Conservation (phyloP, 2,888 invertebrate genomes). For the Automeris io region DNA sequence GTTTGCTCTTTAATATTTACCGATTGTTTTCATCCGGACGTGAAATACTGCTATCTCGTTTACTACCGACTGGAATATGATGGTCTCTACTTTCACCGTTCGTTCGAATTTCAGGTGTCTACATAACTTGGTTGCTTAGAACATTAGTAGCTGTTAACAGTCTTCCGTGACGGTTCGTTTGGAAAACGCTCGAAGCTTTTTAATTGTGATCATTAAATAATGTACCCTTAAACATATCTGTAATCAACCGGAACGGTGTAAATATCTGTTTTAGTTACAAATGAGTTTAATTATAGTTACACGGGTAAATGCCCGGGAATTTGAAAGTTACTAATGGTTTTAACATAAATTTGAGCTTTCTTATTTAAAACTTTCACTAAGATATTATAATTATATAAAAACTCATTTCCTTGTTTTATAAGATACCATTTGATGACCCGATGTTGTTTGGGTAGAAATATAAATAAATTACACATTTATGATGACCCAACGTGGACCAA, state of each 20-base stretch:
- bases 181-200: slow-evolving; percentile 39
- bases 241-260: slow-evolving; percentile 6
- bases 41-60: slow-evolving; percentile 37
- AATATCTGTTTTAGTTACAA: slow-evolving; percentile 1
- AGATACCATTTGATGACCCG: too few relatives aligned
- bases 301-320: too few relatives aligned
- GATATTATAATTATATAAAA: too few relatives aligned
- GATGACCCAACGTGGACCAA: too few relatives aligned
- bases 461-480: too few relatives aligned
- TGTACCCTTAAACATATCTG: slow-evolving; percentile 13
- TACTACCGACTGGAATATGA: slow-evolving; percentile 21
- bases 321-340: too few relatives aligned
- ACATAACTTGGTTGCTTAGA: slow-evolving; percentile 22
- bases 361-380: too few relatives aligned
- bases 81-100: slow-evolving; percentile 14
- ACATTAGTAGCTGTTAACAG: slow-evolving; percentile 44
- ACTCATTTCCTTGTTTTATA: too few relatives aligned
- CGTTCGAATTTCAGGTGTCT: slow-evolving; percentile 14
- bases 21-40: slow-evolving; percentile 44
- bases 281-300: background rate
- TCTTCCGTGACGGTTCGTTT: slow-evolving; percentile 43
- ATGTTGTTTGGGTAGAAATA: too few relatives aligned
- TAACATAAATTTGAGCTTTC: too few relatives aligned
- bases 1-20: slow-evolving; percentile 44
- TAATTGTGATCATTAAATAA: slow-evolving; percentile 30